Conservation (phyloP, 2,113 vertebrate species). For the Microcebus ravelobensis region DNA sequence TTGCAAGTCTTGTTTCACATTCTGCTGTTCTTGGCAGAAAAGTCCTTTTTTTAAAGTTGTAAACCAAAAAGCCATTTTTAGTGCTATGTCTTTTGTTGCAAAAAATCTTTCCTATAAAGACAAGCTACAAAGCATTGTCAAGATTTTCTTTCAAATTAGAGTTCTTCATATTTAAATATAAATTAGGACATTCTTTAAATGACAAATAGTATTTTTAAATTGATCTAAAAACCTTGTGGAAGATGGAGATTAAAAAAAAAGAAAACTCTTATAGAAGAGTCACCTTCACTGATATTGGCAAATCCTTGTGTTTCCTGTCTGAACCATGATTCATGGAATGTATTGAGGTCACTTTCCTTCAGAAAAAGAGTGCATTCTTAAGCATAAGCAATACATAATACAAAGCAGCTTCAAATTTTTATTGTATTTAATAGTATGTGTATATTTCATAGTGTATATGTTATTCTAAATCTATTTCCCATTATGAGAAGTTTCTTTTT, state of each 20-base stretch:
- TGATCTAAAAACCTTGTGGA: background rate
- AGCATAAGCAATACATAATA: background rate
- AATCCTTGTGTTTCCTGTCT: background rate
- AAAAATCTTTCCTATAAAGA: background rate
- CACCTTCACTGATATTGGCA: background rate
- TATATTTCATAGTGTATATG: background rate
- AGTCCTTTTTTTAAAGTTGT: conserved; percentile 47
- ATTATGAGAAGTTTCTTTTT: background rate
- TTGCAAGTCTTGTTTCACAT: conserved; percentile 77
- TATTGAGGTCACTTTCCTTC: background rate
- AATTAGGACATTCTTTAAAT: background rate
- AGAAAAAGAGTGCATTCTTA: background rate
- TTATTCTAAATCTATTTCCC: background rate
- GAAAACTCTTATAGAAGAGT: background rate
- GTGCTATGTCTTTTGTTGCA: conserved; percentile 51
- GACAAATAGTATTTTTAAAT: background rate
- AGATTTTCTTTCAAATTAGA: background rate
- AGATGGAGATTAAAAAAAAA: background rate
- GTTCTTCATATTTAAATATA: background rate
- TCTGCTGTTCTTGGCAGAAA: conserved; percentile 82
- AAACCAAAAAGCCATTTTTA: conserved; percentile 51
- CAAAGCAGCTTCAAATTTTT: background rate
- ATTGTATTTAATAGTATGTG: background rate
- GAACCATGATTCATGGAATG: background rate
- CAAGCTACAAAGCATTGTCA: background rate